Base-by-base conservation (phyloP, 2,113 vertebrate genomes). In the Verasper variegatus region DNA sequence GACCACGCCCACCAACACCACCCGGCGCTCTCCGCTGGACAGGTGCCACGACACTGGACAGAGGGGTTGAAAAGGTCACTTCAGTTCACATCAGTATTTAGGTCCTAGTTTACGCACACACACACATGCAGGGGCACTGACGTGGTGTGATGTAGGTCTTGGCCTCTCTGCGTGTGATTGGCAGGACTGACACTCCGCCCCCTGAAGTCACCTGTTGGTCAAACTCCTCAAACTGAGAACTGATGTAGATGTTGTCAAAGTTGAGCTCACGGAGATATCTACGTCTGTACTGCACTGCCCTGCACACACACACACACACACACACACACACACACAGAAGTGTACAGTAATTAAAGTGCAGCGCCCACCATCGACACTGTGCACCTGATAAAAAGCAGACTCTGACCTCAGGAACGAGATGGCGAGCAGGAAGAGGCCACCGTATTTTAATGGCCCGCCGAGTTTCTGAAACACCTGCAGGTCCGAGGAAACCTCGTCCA, bases 211-310 rank as follows among this genome's bases (percentile, higher is more conserved):
- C 71, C n/a, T 54, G 35, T 0, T 78, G 76, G 71, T 99, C 96
- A 74, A 97, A 51, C 24, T 79, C 76, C 60, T 94, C 63, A 2
- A 99, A 96, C 21, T 80, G 81, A 20, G 74, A 70, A 0, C 90
- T 96, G 90, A 99, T 95, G 83, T 97, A 99, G 23, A 95, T 0
- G 27, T 99, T 99, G 85, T 99, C 96, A 0, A 95, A 97, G 62
- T 68, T 6, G 18, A 96, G 90, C 0, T 92, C 58, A 13, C 21
- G 49, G n/a, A 97, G 91, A 82, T 96, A 99, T 0, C 60, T 57
- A 4, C 85, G 89, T 7, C 89, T 93, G 87, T 99, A 99, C 1
- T 67, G 61, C 13, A 93, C 27, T 0, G 96, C 96, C 37, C 96
- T 98, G 89, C 14, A n/a, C 37, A 64, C 45, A 51, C 45, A 68